Conservation (phyloP, 2,113 vertebrate species). For the Eurystomus gularis region DNA sequence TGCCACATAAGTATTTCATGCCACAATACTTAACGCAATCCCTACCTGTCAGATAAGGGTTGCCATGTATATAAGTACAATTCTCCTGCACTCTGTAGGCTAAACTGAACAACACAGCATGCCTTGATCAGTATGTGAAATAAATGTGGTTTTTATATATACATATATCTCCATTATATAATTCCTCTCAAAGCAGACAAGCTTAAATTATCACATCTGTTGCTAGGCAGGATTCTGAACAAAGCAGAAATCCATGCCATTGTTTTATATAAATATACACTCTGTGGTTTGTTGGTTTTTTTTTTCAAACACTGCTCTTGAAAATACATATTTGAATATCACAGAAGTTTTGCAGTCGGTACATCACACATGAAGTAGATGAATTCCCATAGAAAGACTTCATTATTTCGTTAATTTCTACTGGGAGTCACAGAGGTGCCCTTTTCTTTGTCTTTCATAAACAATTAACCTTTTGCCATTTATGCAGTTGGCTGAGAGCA, state of each 20-base stretch:
- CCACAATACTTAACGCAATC: not conserved
- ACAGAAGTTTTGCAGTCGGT: not conserved
- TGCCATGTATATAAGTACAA: not conserved
- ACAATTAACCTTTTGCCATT: conserved; percentile 74
- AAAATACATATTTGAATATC: not conserved
- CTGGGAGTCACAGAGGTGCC: conserved; percentile 45
- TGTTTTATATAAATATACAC: not conserved
- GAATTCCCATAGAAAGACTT: conserved; percentile 53
- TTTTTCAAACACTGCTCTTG: not conserved
- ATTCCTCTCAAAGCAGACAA: not conserved
- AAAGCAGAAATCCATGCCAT: not conserved
- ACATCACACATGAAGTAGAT: not conserved
- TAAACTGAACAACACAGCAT: not conserved
- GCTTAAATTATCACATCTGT: not conserved
- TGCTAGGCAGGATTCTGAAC: not conserved
- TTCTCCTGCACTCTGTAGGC: not conserved
- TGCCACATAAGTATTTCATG: not conserved
- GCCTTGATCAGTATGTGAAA: not conserved
- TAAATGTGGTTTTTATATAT: not conserved
- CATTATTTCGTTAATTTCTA: conserved; percentile 65
- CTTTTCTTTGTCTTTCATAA: conserved; percentile 72
- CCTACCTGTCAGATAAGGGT: not conserved
- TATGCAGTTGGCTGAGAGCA: conserved; percentile 62
- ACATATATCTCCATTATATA: not conserved
- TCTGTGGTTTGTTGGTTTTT: not conserved